Percentiles rank a stretch among this genome's conserved stretches.
Conservation (phyloP, 2,113 vertebrate genomes). For the Thalassoma bifasciatum region DNA sequence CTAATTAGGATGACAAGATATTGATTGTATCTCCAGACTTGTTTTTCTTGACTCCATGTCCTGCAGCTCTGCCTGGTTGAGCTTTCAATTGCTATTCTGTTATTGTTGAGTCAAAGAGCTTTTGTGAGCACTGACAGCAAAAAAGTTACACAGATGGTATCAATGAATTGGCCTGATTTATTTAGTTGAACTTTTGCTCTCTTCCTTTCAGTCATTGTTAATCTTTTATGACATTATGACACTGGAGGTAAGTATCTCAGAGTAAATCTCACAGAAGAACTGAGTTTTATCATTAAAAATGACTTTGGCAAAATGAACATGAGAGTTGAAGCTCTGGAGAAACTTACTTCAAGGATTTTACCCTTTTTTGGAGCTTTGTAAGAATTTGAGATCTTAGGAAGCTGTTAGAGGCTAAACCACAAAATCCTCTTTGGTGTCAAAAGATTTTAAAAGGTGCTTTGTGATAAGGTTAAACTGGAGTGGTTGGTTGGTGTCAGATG, state of each 20-base stretch:
- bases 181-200: neutral
- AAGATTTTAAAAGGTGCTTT: neutral
- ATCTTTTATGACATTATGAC: neutral
- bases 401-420: neutral
- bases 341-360: neutral
- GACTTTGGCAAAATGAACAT: neutral
- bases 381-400: neutral
- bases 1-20: constrained; percentile 38
- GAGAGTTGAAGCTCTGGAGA: constrained; percentile 8
- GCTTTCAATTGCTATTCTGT: constrained; percentile 11
- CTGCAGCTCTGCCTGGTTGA: neutral
- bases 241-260: constrained; percentile 2
- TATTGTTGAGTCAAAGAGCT: constrained; percentile 10
- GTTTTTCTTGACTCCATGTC: neutral
- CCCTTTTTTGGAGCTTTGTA: too few relatives aligned
- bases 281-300: constrained; percentile 6
- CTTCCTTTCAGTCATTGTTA: neutral
- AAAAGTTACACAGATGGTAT: neutral
- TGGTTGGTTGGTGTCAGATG: too few relatives aligned
- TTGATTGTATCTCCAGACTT: constrained; percentile 47
- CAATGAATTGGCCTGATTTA: neutral
- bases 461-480: constrained; percentile 21
- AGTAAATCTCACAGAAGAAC: neutral
- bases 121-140: constrained; percentile 5
- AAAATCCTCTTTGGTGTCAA: neutral